Percentiles rank a stretch among this genome's conserved stretches.
phyloP scores from a whole-genome alignment of 1,140 invertebrate species.

The Zaprionus tsacasi region DNA sequence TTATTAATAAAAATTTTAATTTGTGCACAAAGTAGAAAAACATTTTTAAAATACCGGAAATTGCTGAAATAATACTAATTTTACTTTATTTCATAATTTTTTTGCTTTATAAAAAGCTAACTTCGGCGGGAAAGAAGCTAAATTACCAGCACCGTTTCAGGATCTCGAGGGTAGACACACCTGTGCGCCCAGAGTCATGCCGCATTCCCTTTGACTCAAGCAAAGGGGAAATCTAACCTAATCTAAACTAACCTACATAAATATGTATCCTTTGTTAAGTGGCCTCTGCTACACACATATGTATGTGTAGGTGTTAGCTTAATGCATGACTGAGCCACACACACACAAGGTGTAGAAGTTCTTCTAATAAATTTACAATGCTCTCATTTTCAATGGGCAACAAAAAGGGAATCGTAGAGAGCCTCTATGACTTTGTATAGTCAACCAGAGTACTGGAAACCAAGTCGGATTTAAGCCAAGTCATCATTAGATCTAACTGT shows the following conservation, averaged over 20 bases:
- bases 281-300: too few relatives aligned
- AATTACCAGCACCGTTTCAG: too few relatives aligned
- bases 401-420: background rate
- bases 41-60: too few relatives aligned
- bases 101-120: too few relatives aligned
- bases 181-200: background rate
- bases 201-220: background rate
- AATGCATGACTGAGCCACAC: background rate
- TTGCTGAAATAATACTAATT: too few relatives aligned
- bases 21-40: too few relatives aligned
- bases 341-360: background rate
- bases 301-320: background rate
- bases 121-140: too few relatives aligned
- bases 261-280: background rate
- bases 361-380: background rate
- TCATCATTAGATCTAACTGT: constrained; percentile 24
- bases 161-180: too few relatives aligned
- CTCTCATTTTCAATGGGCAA: background rate
- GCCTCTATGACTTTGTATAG: background rate
- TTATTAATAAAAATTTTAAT: too few relatives aligned
- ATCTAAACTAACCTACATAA: background rate
- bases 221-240: background rate
- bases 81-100: too few relatives aligned
- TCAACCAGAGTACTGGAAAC: too few relatives aligned
- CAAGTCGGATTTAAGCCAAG: constrained; percentile 18